Conservation (phyloP, 2,888 invertebrate genomes). For the Thyatira batis region DNA sequence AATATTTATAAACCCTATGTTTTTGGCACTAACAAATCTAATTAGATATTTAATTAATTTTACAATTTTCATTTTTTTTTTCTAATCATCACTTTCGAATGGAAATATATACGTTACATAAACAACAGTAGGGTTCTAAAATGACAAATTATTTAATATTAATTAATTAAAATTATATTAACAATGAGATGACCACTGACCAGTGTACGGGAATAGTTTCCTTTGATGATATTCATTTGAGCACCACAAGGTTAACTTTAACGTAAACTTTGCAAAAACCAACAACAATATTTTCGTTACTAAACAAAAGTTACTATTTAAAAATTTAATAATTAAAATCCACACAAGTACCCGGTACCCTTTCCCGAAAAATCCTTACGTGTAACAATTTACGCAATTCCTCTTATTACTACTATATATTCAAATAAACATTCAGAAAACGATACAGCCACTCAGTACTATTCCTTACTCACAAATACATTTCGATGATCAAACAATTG, state of each 20-base stretch:
- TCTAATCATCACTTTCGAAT: constrained; percentile 47
- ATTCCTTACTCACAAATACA: constrained; percentile 18
- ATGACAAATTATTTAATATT: not conserved
- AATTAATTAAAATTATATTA: not conserved
- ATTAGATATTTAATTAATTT: constrained; percentile 65
- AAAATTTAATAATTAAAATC: not conserved
- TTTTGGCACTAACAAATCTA: constrained; percentile 81
- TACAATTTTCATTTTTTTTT: constrained; percentile 41
- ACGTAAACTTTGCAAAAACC: constrained; percentile 1
- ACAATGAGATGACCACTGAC: not conserved
- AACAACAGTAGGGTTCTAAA: constrained; percentile 36
- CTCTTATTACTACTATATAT: not conserved
- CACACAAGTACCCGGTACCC: not conserved
- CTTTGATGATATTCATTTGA: constrained; percentile 50
- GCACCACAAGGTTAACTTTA: constrained; percentile 50
- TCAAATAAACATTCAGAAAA: not conserved
- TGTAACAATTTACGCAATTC: not conserved
- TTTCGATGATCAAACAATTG: constrained; percentile 42
- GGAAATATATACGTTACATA: constrained; percentile 29
- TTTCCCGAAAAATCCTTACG: not conserved
- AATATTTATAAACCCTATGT: constrained; percentile 73
- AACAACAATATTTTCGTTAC: not conserved
- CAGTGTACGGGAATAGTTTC: constrained; percentile 13
- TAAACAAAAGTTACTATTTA: not conserved
- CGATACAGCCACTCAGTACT: not conserved